Percentiles rank a stretch among this genome's conserved stretches.
Evolutionary conservation across 37 sponge, comb jelly and placozoan genomes (phyloP).

Genomic region (Chondrosia reniformis): DNA sequence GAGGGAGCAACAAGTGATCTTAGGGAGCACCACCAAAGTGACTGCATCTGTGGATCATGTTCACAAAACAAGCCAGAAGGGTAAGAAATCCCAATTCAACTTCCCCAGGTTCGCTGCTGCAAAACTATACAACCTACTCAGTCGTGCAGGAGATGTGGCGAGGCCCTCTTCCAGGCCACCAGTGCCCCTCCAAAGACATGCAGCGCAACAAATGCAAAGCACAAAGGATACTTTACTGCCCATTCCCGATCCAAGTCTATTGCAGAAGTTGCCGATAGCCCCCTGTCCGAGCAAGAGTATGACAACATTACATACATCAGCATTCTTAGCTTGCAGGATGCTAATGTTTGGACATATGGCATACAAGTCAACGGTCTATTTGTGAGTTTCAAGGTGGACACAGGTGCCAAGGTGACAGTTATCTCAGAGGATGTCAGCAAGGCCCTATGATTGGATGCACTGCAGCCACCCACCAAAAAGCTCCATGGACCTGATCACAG

Average conservation of each 20-base stretch:
- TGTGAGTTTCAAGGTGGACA: background rate
- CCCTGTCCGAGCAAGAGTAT: background rate
- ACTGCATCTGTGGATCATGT: background rate
- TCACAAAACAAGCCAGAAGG: background rate
- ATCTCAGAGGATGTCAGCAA: background rate
- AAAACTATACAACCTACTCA: background rate
- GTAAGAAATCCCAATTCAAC: background rate
- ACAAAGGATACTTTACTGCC: background rate
- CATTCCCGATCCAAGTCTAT: background rate
- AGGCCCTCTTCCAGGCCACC: background rate
- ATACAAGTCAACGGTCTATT: background rate
- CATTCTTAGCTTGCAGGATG: background rate
- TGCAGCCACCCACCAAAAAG: background rate
- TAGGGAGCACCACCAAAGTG: background rate
- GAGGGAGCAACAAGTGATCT: background rate
- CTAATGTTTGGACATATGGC: background rate
- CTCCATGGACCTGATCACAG: background rate
- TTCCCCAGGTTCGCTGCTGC: background rate
- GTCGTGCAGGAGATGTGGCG: constrained; percentile 3
- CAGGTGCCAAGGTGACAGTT: background rate
- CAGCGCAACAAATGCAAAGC: background rate
- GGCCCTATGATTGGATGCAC: background rate
- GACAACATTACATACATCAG: background rate
- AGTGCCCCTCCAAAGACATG: background rate
- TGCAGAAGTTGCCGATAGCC: background rate